Conservation (phyloP, 2,113 vertebrate species). For the Lichenostomus cassidix region DNA sequence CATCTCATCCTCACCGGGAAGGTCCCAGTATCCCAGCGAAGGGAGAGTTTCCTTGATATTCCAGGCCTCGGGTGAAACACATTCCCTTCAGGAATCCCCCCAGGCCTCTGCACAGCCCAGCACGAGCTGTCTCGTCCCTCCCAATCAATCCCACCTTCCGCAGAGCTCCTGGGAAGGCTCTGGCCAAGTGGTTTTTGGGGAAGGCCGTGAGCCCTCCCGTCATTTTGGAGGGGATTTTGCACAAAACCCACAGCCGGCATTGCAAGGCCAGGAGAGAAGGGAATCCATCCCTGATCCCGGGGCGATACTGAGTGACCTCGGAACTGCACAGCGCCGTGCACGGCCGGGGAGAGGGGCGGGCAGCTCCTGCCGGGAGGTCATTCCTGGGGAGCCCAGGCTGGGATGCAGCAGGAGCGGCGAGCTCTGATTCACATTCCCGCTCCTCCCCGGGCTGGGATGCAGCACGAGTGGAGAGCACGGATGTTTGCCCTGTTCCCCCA, state of each 20-base stretch:
- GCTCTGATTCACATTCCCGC: not conserved
- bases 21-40: accelerated
- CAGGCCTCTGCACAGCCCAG: not conserved
- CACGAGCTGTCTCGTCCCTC: no score
- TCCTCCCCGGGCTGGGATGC: not conserved
- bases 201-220: not conserved
- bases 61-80: not conserved
- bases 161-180: accelerated
- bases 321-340: accelerated
- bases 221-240: not conserved
- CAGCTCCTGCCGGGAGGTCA: accelerated
- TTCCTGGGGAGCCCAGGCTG: not conserved
- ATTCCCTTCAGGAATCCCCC: not conserved
- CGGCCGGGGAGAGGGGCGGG: not conserved
- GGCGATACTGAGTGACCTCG: accelerated
- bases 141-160: not conserved
- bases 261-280: not conserved
- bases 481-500: no score
- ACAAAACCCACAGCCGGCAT: not conserved
- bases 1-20: not conserved
- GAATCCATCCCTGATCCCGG: accelerated
- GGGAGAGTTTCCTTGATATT: not conserved
- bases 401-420: not conserved
- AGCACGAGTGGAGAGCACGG: not conserved
- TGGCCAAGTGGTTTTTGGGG: accelerated